Evolutionary conservation across 1,140 invertebrate species (phyloP).

Genomic region (Pomacea maculata): DNA sequence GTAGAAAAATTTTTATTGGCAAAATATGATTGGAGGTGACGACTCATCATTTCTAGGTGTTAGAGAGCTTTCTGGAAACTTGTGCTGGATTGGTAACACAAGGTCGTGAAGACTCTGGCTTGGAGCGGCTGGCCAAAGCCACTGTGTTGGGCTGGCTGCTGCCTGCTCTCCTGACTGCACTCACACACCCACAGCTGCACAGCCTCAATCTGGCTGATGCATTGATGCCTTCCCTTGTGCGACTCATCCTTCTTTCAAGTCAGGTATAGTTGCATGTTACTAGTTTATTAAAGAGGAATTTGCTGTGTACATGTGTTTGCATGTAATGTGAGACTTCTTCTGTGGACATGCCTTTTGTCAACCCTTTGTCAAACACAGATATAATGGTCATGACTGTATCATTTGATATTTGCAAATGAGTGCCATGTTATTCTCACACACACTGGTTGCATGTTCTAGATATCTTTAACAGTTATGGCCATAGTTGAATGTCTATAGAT

Average conservation of each 20-base stretch:
- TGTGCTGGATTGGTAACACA: slow-evolving; percentile 50
- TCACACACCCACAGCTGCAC: slow-evolving; percentile 58
- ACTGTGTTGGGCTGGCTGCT: slow-evolving; percentile 63
- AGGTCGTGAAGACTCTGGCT: slow-evolving; percentile 40
- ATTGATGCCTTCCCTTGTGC: slow-evolving; percentile 61
- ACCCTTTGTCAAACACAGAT: too few relatives aligned
- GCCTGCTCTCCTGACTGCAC: slow-evolving; percentile 57
- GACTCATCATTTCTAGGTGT: slow-evolving; percentile 37
- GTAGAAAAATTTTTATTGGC: too few relatives aligned
- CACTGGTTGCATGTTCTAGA: too few relatives aligned
- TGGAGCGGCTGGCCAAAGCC: slow-evolving; percentile 60
- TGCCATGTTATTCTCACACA: too few relatives aligned
- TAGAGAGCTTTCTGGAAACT: slow-evolving; percentile 58
- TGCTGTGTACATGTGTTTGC: not conserved
- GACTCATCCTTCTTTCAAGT: slow-evolving; percentile 59
- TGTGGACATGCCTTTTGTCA: not conserved
- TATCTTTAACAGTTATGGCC: too few relatives aligned
- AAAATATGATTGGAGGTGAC: too few relatives aligned
- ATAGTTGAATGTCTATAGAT: too few relatives aligned
- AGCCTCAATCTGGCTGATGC: slow-evolving; percentile 53
- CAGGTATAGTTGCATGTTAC: slow-evolving; percentile 43
- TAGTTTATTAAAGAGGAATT: not conserved
- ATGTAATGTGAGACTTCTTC: not conserved
- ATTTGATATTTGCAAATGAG: too few relatives aligned
- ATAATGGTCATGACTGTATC: too few relatives aligned